Percentiles rank a stretch among this genome's conserved stretches.
These are phyloP conservation scores for Holothuria scabra DNA, from an alignment of 53 echinoderm and acorn worm species.

Conservation along the genomic window DNA sequence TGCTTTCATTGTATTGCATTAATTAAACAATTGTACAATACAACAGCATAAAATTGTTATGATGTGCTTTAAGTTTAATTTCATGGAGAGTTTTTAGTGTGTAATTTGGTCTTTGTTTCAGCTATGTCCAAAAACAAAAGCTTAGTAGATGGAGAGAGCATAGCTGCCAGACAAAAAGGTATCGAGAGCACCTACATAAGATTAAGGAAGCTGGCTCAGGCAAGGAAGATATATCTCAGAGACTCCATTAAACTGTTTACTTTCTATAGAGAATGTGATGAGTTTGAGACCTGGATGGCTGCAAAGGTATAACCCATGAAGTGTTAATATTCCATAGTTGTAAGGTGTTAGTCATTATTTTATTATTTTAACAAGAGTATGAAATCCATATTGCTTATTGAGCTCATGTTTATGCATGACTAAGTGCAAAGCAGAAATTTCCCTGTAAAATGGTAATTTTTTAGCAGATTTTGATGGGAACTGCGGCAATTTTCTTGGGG, in stretches of 20 bases:
- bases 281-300: constrained; percentile 93
- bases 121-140: constrained; percentile 66
- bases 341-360: too few species aligned
- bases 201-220: constrained; percentile 76
- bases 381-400: too few species aligned
- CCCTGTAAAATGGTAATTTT: too few species aligned
- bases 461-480: too few species aligned
- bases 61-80: too few species aligned
- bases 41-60: not conserved
- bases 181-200: constrained; percentile 87
- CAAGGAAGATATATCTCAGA: constrained; percentile 79
- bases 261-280: constrained; percentile 98
- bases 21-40: not conserved
- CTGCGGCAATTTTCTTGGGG: too few species aligned
- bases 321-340: too few species aligned
- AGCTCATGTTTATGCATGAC: too few species aligned
- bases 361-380: too few species aligned
- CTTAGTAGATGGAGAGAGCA: constrained; percentile 90
- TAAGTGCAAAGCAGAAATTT: too few species aligned
- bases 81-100: not conserved
- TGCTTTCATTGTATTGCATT: too few species aligned
- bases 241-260: constrained; percentile 93
- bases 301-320: constrained; percentile 65
- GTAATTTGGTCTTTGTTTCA: not conserved
- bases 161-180: constrained; percentile 79